phyloP scores from a whole-genome alignment of 2,113 vertebrate genomes.

The Peromyscus californicus region DNA sequence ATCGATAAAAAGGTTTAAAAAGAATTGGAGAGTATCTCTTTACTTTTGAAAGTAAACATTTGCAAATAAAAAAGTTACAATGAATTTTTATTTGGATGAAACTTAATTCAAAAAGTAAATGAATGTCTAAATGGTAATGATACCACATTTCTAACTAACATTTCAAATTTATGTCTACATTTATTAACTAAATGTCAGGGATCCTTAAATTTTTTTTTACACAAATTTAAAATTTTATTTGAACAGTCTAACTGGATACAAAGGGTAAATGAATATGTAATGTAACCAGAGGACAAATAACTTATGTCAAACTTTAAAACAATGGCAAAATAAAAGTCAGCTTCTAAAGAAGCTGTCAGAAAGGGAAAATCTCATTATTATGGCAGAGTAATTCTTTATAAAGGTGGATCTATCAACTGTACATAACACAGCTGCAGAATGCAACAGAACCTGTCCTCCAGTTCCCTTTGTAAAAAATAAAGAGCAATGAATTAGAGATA shows the following conservation, averaged over 20 bases:
- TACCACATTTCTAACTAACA: background rate
- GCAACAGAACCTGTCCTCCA: constrained; percentile 30
- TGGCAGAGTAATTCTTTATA: background rate
- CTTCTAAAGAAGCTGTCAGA: constrained; percentile 48
- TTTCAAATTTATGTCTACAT: background rate
- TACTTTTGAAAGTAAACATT: background rate
- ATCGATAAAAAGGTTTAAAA: background rate
- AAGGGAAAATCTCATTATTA: background rate
- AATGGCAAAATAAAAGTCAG: constrained; percentile 45
- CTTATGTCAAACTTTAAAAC: constrained; percentile 47
- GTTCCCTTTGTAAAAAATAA: constrained; percentile 36
- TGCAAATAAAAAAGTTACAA: background rate
- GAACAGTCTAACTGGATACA: constrained; percentile 25
- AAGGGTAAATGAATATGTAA: background rate
- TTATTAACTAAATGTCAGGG: background rate
- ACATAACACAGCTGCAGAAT: constrained; percentile 12
- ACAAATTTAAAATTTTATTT: constrained; percentile 77
- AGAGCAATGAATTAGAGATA: constrained; percentile 61
- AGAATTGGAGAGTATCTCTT: background rate
- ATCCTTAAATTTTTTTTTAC: background rate
- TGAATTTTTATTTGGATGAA: background rate
- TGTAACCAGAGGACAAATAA: constrained; percentile 8
- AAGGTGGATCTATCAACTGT: background rate
- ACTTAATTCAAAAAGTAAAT: background rate
- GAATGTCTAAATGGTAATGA: background rate